Percentiles rank a stretch among this genome's conserved stretches.
Evolutionary conservation across 2,797 vertebrate species (phyloP).

Genomic region (Avahi laniger): DNA sequence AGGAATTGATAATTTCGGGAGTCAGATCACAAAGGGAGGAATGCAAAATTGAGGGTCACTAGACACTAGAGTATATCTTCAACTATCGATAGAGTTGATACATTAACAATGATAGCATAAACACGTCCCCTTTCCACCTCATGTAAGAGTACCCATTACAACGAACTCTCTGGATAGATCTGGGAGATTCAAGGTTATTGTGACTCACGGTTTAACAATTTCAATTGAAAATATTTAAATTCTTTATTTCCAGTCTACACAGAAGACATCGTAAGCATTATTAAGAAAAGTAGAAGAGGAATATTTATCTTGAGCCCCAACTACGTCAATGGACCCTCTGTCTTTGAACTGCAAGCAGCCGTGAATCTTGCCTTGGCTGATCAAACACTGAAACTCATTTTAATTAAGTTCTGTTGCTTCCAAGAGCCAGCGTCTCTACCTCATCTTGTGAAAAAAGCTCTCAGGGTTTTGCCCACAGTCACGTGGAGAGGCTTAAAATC

Average conservation of each 20-base stretch:
- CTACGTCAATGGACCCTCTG: constrained; percentile 86
- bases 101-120: rapidly evolving
- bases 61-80: neutral
- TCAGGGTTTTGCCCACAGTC: constrained; percentile 89
- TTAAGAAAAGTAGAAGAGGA: constrained; percentile 89
- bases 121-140: neutral
- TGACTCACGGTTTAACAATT: neutral
- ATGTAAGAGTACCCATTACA: neutral
- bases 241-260: constrained; percentile 87
- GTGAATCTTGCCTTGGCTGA: constrained; percentile 88
- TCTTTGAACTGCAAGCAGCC: constrained; percentile 92
- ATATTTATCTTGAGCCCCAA: constrained; percentile 90
- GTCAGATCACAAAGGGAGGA: neutral
- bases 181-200: neutral
- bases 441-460: constrained; percentile 86
- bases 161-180: neutral
- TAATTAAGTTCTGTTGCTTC: constrained; percentile 88
- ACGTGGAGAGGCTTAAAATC: constrained; percentile 85
- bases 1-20: neutral
- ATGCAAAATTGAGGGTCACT: neutral
- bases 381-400: constrained; percentile 86
- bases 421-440: constrained; percentile 85
- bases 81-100: neutral
- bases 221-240: neutral
- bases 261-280: constrained; percentile 88